phyloP scores from a whole-genome alignment of 1,140 invertebrate species.

The Glossosoma conforme region DNA sequence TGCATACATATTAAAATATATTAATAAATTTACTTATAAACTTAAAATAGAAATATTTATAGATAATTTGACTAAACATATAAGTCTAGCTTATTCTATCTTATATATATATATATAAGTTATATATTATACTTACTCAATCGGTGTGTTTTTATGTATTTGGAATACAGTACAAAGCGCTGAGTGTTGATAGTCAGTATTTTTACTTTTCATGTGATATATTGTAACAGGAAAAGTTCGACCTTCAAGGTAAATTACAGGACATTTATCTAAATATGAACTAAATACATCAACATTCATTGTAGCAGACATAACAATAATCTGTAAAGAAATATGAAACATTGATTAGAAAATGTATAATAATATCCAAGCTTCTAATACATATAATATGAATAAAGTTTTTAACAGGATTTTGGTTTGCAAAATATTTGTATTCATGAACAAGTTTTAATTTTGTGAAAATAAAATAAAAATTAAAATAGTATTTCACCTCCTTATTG shows the following conservation, averaged over 20 bases:
- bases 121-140: conserved; percentile 53
- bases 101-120: not conserved
- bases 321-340: conserved; percentile 41
- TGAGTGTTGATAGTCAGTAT: conserved; percentile 81
- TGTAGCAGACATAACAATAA: conserved; percentile 91
- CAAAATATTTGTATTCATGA: not conserved
- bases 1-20: conserved; percentile 27
- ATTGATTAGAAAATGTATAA: not conserved
- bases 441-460: too few relatives aligned
- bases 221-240: conserved; percentile 80
- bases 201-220: conserved; percentile 66
- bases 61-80: conserved; percentile 2
- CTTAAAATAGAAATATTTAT: not conserved
- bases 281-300: conserved; percentile 93
- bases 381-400: not conserved
- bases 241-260: conserved; percentile 86
- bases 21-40: not conserved
- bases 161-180: conserved; percentile 86
- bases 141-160: conserved; percentile 77
- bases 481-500: too few relatives aligned
- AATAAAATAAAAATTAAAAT: too few relatives aligned
- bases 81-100: too few relatives aligned
- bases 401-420: not conserved
- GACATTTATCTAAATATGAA: conserved; percentile 82
- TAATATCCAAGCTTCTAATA: not conserved